A percentile compares a stretch with the other conserved stretches of the same genome.
Evolutionary conservation across 1,140 invertebrate species (phyloP).

Genomic region (Drosophila littoralis): DNA sequence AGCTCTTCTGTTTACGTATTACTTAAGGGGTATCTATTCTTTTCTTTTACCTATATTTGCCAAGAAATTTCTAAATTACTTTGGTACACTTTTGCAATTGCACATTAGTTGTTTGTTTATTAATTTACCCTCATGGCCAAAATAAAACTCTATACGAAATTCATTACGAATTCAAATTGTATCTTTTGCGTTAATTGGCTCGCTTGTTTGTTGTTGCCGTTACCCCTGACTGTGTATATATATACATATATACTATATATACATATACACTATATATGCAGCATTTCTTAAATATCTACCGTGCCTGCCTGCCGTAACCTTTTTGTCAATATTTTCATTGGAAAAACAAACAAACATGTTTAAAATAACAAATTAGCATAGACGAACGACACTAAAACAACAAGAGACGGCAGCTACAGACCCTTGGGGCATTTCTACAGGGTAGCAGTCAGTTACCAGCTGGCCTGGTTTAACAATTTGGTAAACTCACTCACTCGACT

Average conservation of each 20-base stretch:
- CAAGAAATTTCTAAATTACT: not conserved
- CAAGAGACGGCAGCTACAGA: constrained; percentile 32
- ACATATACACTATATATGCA: not conserved
- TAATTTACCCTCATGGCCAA: constrained; percentile 20
- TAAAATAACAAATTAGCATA: constrained; percentile 83
- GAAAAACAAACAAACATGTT: constrained; percentile 78
- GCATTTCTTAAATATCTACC: constrained; percentile 31
- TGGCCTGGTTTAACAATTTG: constrained; percentile 35
- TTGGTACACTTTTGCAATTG: not conserved
- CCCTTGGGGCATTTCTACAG: constrained; percentile 26
- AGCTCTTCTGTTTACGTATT: too few species aligned
- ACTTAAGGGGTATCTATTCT: too few species aligned
- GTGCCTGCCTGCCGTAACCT: constrained; percentile 18
- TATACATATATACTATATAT: not conserved
- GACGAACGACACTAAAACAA: constrained; percentile 54
- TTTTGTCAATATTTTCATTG: constrained; percentile 75
- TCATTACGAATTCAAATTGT: constrained; percentile 74
- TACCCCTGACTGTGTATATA: constrained; percentile 12
- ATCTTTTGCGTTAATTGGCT: constrained; percentile 79
- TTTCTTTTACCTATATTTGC: too few species aligned
- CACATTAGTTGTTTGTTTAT: constrained; percentile 1
- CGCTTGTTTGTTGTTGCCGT: constrained; percentile 71
- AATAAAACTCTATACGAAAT: constrained; percentile 35
- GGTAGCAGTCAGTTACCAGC: constrained; percentile 27
- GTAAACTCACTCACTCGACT: constrained; percentile 23